A percentile compares a stretch with the other conserved stretches of the same genome.
Conservation (phyloP, 1,140 invertebrate species). For the Helicoverpa armigera region DNA sequence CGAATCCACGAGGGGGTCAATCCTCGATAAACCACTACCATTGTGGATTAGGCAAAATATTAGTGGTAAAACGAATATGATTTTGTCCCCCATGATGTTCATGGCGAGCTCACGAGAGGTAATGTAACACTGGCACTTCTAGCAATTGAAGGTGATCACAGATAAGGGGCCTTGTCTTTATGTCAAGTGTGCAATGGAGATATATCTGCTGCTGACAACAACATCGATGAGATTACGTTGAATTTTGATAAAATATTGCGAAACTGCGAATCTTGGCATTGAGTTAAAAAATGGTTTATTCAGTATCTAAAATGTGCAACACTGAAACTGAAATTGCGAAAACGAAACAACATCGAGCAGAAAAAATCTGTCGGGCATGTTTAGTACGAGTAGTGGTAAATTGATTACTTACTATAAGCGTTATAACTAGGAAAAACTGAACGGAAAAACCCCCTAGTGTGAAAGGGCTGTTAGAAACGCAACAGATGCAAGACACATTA, state of each 20-base stretch:
- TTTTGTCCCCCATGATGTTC: constrained; percentile 7
- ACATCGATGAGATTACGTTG: neutral
- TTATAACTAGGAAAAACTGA: too few relatives aligned
- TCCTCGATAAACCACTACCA: constrained; percentile 21
- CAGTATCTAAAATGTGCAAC: too few relatives aligned
- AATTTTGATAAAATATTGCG: neutral
- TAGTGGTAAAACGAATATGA: neutral
- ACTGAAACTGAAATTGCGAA: too few relatives aligned
- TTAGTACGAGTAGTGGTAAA: too few relatives aligned
- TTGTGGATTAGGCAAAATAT: neutral
- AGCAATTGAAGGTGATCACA: neutral
- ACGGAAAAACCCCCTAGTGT: too few relatives aligned
- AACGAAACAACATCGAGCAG: too few relatives aligned
- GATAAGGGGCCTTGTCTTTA: constrained; percentile 3
- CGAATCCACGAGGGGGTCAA: constrained; percentile 61
- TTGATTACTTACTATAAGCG: too few relatives aligned
- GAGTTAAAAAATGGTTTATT: neutral
- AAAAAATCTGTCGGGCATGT: too few relatives aligned
- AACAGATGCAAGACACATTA: too few relatives aligned
- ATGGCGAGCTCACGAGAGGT: neutral
- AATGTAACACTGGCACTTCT: neutral
- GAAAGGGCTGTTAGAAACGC: too few relatives aligned
- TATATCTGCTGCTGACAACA: neutral
- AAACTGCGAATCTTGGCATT: neutral
- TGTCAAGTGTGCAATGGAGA: constrained; percentile 8